These are phyloP conservation scores for Otocyon megalotis DNA, from an alignment of 2,113 vertebrate species.

Conservation along the genomic window DNA sequence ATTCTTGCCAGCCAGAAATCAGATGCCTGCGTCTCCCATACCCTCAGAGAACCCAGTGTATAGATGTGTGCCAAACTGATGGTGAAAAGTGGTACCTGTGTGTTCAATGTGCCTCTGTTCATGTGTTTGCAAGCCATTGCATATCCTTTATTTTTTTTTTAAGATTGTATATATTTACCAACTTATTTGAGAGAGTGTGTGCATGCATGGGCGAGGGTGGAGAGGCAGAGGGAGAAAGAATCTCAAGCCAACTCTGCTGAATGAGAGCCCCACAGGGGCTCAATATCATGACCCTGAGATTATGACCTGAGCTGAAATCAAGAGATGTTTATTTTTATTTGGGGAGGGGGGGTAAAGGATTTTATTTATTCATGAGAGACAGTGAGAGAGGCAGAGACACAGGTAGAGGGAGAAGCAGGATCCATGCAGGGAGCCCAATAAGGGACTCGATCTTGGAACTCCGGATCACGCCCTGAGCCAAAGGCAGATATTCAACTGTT, in stretches of 20 bases:
- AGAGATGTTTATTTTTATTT: not conserved
- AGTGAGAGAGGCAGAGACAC: too few species aligned
- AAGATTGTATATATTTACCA: not conserved
- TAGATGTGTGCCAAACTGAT: not conserved
- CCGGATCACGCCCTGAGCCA: too few species aligned
- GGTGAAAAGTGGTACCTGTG: not conserved
- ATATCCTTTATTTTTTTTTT: not conserved
- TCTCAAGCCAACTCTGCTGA: not conserved
- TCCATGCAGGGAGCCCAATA: too few species aligned
- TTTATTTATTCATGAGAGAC: too few species aligned
- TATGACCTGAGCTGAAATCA: not conserved
- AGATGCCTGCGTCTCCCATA: rapidly evolving
- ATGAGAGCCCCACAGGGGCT: not conserved
- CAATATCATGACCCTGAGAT: not conserved
- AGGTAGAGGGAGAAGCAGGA: too few species aligned
- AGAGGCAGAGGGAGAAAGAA: not conserved
- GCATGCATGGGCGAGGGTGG: too few species aligned
- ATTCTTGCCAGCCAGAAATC: not conserved
- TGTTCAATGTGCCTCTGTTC: not conserved
- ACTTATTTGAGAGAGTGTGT: not conserved
- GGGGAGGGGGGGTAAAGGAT: too few species aligned
- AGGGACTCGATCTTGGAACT: too few species aligned
- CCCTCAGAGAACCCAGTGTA: not conserved
- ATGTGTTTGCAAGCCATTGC: not conserved
- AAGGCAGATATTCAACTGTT: too few species aligned